Percentiles rank a stretch among this genome's conserved stretches.
These are phyloP conservation scores for Solea senegalensis DNA, from an alignment of 2,113 vertebrate genomes.

Conservation along the genomic window DNA sequence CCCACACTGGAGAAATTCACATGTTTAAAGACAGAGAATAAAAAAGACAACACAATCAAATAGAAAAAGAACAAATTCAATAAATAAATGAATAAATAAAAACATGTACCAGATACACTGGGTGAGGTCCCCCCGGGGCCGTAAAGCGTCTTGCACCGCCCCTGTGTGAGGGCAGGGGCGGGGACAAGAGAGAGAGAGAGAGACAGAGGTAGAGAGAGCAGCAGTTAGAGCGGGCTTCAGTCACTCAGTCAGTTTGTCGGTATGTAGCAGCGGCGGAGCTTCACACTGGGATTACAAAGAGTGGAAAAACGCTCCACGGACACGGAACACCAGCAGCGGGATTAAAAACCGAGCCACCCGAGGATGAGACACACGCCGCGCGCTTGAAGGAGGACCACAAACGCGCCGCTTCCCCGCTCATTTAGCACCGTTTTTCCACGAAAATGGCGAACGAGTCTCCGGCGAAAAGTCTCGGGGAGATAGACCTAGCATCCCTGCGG, in stretches of 20 bases:
- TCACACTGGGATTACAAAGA: constrained; percentile 49
- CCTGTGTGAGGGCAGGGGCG: constrained; percentile 22
- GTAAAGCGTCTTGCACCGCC: constrained; percentile 3
- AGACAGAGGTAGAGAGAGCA: constrained; percentile 23
- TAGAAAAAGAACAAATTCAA: background rate
- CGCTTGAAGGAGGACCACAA: constrained; percentile 56
- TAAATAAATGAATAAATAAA: too few relatives aligned
- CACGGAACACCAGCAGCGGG: constrained; percentile 15
- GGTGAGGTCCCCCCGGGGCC: background rate
- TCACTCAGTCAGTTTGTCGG: constrained; percentile 56
- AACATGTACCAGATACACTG: too few relatives aligned
- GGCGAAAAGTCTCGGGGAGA: constrained; percentile 95
- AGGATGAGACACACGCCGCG: constrained; percentile 57
- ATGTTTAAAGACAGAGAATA: background rate
- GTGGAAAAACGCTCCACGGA: constrained; percentile 46
- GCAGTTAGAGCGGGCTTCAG: background rate
- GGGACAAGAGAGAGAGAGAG: constrained; percentile 3
- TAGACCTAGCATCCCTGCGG: constrained; percentile 92
- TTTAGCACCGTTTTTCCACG: constrained; percentile 58
- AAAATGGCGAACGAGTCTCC: constrained; percentile 98
- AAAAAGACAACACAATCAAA: too few relatives aligned
- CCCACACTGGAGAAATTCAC: too few relatives aligned
- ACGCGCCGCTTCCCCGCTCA: constrained; percentile 34
- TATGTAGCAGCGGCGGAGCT: constrained; percentile 80
- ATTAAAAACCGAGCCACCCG: constrained; percentile 30